Conservation (phyloP, 2,888 invertebrate species). For the Urechis unicinctus region DNA sequence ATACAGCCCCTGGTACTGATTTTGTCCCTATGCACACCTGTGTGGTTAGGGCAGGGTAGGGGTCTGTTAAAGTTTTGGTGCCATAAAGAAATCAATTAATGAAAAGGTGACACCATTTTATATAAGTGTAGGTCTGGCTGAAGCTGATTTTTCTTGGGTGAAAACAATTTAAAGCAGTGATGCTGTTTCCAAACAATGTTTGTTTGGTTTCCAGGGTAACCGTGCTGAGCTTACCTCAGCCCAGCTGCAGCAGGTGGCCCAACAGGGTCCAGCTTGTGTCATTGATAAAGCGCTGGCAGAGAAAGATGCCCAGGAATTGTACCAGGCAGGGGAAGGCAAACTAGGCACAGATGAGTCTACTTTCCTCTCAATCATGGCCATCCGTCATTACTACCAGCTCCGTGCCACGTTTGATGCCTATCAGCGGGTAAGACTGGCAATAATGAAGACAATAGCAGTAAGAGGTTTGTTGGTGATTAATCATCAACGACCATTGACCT, state of each 20-base stretch:
- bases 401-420: conserved; percentile 25
- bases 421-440: too few species aligned
- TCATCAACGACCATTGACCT: too few species aligned
- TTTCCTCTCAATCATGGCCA: conserved; percentile 33
- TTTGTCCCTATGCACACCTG: too few species aligned
- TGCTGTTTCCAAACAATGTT: too few species aligned
- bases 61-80: too few species aligned
- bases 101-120: not conserved
- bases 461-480: too few species aligned
- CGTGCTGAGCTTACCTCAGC: conserved; percentile 2
- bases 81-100: too few species aligned
- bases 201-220: too few species aligned
- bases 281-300: conserved; percentile 25
- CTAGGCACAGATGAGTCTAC: conserved; percentile 39
- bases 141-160: not conserved
- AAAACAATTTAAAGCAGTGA: too few species aligned
- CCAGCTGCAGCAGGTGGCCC: conserved; percentile 1
- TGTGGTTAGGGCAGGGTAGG: too few species aligned
- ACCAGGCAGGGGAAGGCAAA: conserved; percentile 31
- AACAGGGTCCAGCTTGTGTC: not conserved
- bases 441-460: too few species aligned
- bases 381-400: conserved; percentile 28
- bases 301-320: conserved; percentile 25
- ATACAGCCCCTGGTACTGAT: too few species aligned
- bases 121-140: not conserved